These are phyloP conservation scores for Petrocephalus microphthalmus DNA, from an alignment of 2,113 vertebrate genomes.

Conservation along the genomic window DNA sequence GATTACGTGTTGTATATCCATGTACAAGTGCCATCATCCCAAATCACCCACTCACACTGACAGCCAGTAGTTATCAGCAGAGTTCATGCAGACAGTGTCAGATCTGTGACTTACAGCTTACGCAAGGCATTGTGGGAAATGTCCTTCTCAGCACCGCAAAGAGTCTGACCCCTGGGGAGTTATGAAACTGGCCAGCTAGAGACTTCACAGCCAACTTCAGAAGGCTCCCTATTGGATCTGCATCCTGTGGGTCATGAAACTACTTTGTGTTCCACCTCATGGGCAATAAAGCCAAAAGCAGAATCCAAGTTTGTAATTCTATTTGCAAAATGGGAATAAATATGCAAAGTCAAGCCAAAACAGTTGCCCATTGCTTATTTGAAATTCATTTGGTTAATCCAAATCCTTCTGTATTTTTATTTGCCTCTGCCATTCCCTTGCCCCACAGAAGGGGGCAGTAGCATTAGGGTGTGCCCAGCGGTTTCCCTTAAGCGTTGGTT, in stretches of 20 bases:
- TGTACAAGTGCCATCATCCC: neutral
- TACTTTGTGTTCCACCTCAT: neutral
- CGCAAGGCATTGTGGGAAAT: neutral
- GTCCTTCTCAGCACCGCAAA: neutral
- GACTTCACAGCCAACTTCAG: neutral
- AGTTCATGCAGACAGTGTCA: slow-evolving; percentile 7
- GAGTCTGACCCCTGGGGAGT: neutral
- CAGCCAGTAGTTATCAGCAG: slow-evolving; percentile 5
- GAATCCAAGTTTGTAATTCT: neutral
- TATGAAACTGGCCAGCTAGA: neutral
- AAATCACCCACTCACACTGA: slow-evolving; percentile 1
- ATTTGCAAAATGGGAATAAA: neutral
- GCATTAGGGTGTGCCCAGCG: neutral
- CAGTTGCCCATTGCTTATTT: neutral
- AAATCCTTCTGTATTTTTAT: neutral
- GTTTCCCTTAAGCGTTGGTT: neutral
- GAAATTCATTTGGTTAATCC: neutral
- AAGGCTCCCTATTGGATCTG: neutral
- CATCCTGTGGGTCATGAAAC: neutral
- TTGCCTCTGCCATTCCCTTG: neutral
- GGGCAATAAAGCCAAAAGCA: neutral
- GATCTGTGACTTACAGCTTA: neutral
- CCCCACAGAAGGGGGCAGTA: neutral
- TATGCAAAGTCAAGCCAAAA: neutral
- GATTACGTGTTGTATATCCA: neutral